These are phyloP conservation scores for Meliscaeva auricollis DNA, from an alignment of 2,888 invertebrate genomes.

Conservation along the genomic window DNA sequence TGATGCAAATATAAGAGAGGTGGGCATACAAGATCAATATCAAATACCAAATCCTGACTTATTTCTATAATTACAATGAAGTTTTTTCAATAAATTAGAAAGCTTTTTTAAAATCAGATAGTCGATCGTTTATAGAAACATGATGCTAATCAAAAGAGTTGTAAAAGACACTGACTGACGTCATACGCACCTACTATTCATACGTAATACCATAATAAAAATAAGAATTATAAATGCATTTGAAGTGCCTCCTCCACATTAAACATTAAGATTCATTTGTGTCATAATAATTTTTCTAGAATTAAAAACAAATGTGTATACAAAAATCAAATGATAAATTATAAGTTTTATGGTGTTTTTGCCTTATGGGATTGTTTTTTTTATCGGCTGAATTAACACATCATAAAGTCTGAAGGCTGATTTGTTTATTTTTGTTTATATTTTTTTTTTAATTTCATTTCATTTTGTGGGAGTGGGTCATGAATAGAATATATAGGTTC, in stretches of 20 bases:
- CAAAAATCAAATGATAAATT: conserved; percentile 4
- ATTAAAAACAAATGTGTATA: neutral
- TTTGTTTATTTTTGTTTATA: neutral
- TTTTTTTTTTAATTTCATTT: neutral
- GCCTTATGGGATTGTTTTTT: neutral
- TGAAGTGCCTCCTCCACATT: conserved; percentile 5
- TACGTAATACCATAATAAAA: neutral
- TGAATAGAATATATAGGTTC: neutral
- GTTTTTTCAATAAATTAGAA: conserved; percentile 22
- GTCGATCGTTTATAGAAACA: conserved; percentile 17
- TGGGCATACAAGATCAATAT: conserved; percentile 10
- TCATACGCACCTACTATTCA: conserved; percentile 1
- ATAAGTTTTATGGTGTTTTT: conserved; percentile 17
- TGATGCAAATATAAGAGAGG: neutral
- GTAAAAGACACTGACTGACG: conserved; percentile 1
- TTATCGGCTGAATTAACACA: neutral
- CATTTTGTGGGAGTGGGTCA: neutral
- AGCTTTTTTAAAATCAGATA: conserved; percentile 9
- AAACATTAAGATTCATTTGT: neutral
- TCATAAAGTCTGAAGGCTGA: conserved; percentile 10
- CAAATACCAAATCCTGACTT: conserved; percentile 1
- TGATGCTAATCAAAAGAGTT: conserved; percentile 13
- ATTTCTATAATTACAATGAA: neutral
- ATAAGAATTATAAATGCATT: neutral
- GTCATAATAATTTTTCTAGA: conserved; percentile 1